phyloP scores from a whole-genome alignment of 1,140 invertebrate species.

The Megalonaias nervosa region DNA sequence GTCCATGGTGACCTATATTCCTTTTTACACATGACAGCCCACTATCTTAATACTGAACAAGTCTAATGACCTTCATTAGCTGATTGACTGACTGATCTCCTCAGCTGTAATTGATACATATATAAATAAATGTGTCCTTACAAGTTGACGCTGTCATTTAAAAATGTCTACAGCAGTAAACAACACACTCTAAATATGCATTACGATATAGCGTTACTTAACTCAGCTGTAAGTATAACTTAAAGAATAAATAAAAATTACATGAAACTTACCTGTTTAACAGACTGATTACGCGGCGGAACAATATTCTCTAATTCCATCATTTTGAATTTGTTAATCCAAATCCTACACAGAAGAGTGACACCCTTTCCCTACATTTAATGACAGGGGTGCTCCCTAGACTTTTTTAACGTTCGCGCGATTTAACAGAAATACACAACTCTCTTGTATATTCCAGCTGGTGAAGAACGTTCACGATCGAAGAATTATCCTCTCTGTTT shows the following conservation, averaged over 20 bases:
- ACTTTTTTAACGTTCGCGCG: neutral
- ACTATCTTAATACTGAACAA: conserved; percentile 9
- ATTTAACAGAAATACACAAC: conserved; percentile 5
- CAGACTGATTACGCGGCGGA: conserved; percentile 30
- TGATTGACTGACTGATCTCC: neutral
- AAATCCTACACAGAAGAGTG: conserved; percentile 13
- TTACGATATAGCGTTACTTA: conserved; percentile 5
- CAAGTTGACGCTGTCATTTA: neutral
- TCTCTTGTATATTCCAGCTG: conserved; percentile 10
- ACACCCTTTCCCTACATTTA: conserved; percentile 1
- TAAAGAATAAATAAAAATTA: conserved; percentile 3
- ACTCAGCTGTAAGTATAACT: neutral
- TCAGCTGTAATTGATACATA: neutral
- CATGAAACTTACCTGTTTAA: conserved; percentile 50
- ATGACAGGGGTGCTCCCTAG: neutral
- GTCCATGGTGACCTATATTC: conserved; percentile 28
- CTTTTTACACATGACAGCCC: conserved; percentile 4
- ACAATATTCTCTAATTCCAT: conserved; percentile 54
- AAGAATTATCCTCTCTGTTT: conserved; percentile 9
- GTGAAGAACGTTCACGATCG: conserved; percentile 12
- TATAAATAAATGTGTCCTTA: neutral
- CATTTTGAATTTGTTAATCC: conserved; percentile 50
- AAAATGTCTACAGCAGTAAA: neutral
- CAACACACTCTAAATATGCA: conserved; percentile 2
- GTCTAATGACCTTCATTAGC: conserved; percentile 23